phyloP scores from a whole-genome alignment of 2,113 vertebrate genomes.

The Podilymbus podiceps region DNA sequence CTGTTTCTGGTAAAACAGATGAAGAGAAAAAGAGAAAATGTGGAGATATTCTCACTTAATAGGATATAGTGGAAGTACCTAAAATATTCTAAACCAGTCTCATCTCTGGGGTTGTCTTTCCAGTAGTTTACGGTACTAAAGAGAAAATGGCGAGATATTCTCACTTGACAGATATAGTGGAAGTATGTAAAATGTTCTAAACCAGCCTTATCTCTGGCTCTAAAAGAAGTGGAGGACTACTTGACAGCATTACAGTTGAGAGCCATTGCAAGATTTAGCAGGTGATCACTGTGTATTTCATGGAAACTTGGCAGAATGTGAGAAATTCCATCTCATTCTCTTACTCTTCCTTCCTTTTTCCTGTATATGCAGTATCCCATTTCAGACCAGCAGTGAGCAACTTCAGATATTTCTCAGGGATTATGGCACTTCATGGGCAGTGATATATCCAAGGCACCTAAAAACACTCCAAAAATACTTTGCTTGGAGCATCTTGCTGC shows the following conservation, averaged over 20 bases:
- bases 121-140: neutral
- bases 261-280: neutral
- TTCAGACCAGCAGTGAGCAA: conserved; percentile 32
- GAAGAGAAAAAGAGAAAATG: neutral
- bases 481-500: neutral
- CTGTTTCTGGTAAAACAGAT: neutral
- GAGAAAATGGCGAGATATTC: neutral
- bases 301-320: neutral
- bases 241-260: neutral
- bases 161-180: neutral
- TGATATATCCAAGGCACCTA: neutral
- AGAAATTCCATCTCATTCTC: neutral
- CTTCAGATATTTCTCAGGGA: conserved; percentile 49
- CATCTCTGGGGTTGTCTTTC: neutral
- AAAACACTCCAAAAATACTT: conserved; percentile 21
- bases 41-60: neutral
- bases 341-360: neutral
- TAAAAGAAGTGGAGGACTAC: neutral
- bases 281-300: neutral
- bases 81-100: neutral
- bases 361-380: neutral
- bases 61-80: neutral
- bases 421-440: neutral
- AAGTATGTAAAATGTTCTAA: neutral
- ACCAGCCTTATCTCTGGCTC: neutral